Evolutionary conservation across 2,113 vertebrate genomes (phyloP).

Genomic region (Malaclemys terrapin): DNA sequence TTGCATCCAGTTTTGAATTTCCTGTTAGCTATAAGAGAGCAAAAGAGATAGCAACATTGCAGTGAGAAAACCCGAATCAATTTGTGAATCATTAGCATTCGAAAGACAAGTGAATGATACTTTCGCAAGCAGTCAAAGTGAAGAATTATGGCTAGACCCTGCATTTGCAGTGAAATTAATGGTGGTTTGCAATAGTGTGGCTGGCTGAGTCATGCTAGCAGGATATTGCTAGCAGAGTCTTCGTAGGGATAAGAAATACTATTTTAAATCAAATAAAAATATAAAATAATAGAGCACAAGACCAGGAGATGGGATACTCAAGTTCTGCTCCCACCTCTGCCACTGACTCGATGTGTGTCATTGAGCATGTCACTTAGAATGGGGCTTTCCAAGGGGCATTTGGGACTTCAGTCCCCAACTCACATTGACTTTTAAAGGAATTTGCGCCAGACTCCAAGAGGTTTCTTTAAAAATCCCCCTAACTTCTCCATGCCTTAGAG

Average conservation of each 20-base stretch:
- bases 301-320: neutral
- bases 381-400: neutral
- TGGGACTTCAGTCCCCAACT: neutral
- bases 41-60: conserved; percentile 5
- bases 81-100: neutral
- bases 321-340: neutral
- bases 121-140: neutral
- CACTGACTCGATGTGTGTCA: neutral
- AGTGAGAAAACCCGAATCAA: conserved; percentile 29
- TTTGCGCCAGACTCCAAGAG: accelerated
- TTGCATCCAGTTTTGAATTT: conserved; percentile 63
- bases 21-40: conserved; percentile 37
- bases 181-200: neutral
- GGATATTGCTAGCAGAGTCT: neutral
- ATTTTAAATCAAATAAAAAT: neutral
- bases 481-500: neutral
- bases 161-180: neutral
- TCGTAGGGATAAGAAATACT: neutral
- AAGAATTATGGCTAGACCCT: neutral
- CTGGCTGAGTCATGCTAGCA: neutral
- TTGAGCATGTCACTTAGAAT: neutral
- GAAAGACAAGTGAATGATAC: neutral
- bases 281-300: neutral
- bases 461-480: neutral
- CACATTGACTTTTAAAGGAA: neutral